Percentiles rank a stretch among this genome's conserved stretches.
These are phyloP conservation scores for Aspidiotus rigidus DNA, from an alignment of 2,888 invertebrate species.

Conservation along the genomic window DNA sequence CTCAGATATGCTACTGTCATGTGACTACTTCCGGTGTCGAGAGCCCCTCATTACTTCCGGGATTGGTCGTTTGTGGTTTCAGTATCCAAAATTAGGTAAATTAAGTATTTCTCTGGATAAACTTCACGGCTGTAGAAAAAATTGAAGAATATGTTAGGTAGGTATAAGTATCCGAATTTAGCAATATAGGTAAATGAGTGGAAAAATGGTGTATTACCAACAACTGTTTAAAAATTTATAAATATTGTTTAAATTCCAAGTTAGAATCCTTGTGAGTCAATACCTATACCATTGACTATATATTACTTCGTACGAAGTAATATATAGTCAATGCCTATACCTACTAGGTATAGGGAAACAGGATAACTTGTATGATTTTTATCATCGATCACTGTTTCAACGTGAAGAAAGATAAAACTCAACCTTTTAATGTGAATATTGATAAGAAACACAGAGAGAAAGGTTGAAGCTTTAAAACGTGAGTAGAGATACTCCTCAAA, in stretches of 20 bases:
- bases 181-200: constrained; percentile 12
- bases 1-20: too few species aligned
- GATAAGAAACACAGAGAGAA: constrained; percentile 11
- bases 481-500: too few species aligned
- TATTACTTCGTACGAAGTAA: too few species aligned
- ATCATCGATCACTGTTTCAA: not conserved
- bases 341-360: constrained; percentile 6
- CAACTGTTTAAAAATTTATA: not conserved
- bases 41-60: too few species aligned
- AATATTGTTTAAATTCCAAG: constrained; percentile 3
- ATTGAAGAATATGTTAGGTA: constrained; percentile 8
- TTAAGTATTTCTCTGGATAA: constrained; percentile 10
- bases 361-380: constrained; percentile 12
- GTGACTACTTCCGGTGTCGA: too few species aligned
- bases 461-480: too few species aligned
- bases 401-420: constrained; percentile 5
- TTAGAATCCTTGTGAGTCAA: constrained; percentile 18
- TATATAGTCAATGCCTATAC: too few species aligned
- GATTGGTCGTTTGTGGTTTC: constrained; percentile 10
- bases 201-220: constrained; percentile 6
- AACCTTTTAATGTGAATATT: constrained; percentile 19
- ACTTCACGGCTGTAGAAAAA: not conserved
- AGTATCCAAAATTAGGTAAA: constrained; percentile 12
- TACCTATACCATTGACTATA: too few species aligned
- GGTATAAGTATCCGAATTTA: constrained; percentile 10